Percentiles rank a stretch among this genome's conserved stretches.
These are phyloP conservation scores for Zosterops japonicus DNA, from an alignment of 2,113 vertebrate genomes.

Conservation along the genomic window DNA sequence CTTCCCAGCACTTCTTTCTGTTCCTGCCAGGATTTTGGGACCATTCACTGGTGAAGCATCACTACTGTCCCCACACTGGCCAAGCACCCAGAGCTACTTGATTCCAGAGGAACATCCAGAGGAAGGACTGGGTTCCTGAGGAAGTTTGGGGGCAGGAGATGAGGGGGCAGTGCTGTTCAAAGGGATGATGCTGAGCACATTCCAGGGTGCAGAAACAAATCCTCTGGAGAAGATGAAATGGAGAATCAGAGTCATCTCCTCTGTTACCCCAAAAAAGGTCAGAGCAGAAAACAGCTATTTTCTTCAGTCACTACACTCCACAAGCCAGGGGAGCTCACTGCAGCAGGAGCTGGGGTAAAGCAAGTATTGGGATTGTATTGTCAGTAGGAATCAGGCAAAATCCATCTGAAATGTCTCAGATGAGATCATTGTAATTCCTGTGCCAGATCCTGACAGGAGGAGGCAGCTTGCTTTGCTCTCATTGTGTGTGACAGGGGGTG, in stretches of 20 bases:
- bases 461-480: neutral
- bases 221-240: neutral
- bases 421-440: neutral
- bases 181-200: neutral
- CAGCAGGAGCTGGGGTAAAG: neutral
- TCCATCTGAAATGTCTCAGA: neutral
- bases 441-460: neutral
- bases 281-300: neutral
- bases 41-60: neutral
- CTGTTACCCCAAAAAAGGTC: neutral
- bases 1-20: neutral
- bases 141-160: rapidly evolving
- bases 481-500: rapidly evolving
- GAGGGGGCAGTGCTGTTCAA: neutral
- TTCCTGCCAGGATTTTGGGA: neutral
- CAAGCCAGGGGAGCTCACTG: neutral
- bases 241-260: neutral
- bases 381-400: neutral
- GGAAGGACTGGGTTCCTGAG: neutral
- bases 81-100: neutral
- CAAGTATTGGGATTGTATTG: neutral
- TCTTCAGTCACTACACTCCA: neutral
- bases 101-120: neutral
- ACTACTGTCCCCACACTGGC: neutral
- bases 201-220: too few species aligned